Conservation (phyloP, 2,113 vertebrate species). For the Lanius ludovicianus region DNA sequence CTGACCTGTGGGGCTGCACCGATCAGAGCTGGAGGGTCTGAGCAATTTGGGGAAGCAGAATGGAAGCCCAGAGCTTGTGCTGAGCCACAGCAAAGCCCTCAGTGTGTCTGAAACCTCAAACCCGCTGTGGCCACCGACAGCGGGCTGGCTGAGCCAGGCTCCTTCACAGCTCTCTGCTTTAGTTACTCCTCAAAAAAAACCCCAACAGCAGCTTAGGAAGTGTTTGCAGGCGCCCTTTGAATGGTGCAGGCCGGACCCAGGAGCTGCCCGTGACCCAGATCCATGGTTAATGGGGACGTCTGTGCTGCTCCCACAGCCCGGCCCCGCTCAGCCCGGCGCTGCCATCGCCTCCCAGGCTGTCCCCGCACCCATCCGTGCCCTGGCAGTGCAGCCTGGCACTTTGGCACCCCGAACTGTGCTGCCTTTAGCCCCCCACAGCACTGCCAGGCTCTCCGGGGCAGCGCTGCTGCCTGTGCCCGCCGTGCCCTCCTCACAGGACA, state of each 20-base stretch:
- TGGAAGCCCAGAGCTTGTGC: background rate
- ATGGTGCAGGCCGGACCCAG: background rate
- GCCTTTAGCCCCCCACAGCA: background rate
- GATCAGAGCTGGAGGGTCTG: background rate
- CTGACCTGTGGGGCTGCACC: rapidly evolving
- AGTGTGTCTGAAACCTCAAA: rapidly evolving
- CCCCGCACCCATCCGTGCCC: background rate
- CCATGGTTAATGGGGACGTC: background rate
- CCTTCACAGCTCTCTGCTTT: background rate
- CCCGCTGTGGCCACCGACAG: background rate
- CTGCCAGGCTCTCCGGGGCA: background rate
- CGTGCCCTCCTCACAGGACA: background rate
- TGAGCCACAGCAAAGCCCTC: background rate
- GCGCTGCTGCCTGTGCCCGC: background rate
- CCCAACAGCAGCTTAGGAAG: background rate
- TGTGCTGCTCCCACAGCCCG: background rate
- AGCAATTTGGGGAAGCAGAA: rapidly evolving
- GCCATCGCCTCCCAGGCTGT: background rate
- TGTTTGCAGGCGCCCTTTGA: background rate
- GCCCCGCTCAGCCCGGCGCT: rapidly evolving
- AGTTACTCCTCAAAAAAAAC: background rate
- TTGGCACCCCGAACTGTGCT: background rate
- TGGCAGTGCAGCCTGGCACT: background rate
- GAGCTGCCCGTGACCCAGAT: conserved; percentile 2
- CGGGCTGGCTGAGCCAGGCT: background rate